Evolutionary conservation across 1,140 invertebrate genomes (phyloP), one percentile per base, ranked within the genome.

Genomic region (Leptopilina boulardi): DNA sequence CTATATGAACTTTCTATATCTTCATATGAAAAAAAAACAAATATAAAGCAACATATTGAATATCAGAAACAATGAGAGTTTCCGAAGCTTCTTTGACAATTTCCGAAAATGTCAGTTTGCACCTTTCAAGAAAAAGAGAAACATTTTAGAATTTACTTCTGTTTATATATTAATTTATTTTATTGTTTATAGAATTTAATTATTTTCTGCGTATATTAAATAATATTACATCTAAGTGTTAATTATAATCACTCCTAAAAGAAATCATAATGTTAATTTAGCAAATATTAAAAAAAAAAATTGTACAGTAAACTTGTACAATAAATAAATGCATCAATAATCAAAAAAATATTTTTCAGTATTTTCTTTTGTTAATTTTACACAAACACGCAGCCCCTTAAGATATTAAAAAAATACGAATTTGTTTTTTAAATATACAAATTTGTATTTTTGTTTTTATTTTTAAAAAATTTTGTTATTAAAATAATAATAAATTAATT

Each of bases 1-100:
- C 38, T 59, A 41, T 59, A 41, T 78, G 21, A 18, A 51, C 54
- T 54, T 71, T 66, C 11, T 11, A 15, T 23, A 30, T 38, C 8
- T 2, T 15, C 23, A 51, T 0, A 72, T 70, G 66, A 54, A 72
- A 72, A 66, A n/a, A 66, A 23, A 66, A 66, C 18, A n/a, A 38
- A 51, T 26, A 23, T 66, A 13, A 66, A 66, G 26, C 59, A 66
- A 66, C 59, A 66, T 23, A 15, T 66, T 66, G 23, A 23, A 66
- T n/a, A n/a, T n/a, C n/a, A n/a, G n/a, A n/a, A 38, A 26, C 54
- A 23, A 59, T 13, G 23, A 2, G 23, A 2, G 21, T 13, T 66
- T 66, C 59, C 23, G 23, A 66, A 30, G 13, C n/a, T 66, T 66
- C 23, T 15, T 9, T 66, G 59, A 23, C 59, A 66, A 66, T 66